Percentiles rank a stretch among this genome's conserved stretches.
phyloP scores from a whole-genome alignment of 2,797 vertebrate genomes.

The Molossus molossus region DNA sequence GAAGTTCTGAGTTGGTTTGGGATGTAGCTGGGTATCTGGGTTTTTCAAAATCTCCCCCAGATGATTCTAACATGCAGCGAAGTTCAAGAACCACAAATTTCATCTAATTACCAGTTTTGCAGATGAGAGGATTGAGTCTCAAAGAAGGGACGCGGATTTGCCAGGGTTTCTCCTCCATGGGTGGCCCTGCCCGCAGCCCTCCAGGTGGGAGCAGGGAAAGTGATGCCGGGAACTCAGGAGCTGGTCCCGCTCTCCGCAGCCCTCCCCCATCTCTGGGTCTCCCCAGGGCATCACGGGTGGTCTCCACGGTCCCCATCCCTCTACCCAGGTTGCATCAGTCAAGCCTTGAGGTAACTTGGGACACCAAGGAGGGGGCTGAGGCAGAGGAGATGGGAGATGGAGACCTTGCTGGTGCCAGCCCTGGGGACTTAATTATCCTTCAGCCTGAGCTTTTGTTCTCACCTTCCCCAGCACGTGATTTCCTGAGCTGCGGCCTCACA shows the following conservation, averaged over 20 bases:
- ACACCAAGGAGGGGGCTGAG: not conserved
- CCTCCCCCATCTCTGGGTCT: not conserved
- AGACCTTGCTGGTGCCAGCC: not conserved
- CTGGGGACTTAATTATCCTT: constrained; percentile 71
- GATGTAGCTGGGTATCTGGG: not conserved
- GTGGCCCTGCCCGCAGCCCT: not conserved
- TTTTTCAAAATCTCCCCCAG: not conserved
- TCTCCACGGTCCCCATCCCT: not conserved
- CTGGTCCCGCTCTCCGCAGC: not conserved
- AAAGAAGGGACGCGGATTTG: not conserved
- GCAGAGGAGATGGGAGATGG: not conserved
- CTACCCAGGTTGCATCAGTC: not conserved
- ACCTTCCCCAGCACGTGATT: not conserved
- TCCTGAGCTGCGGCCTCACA: not conserved
- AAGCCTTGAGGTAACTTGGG: not conserved
- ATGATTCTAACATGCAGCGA: not conserved
- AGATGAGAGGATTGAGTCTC: not conserved
- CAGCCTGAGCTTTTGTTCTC: not conserved
- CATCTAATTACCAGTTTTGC: not conserved
- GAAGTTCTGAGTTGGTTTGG: not conserved
- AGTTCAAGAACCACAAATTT: not conserved
- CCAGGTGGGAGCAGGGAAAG: not conserved
- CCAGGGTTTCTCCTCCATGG: not conserved
- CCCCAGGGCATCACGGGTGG: not conserved
- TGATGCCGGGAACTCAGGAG: not conserved